These are phyloP conservation scores for Furcifer pardalis DNA, from an alignment of 2,797 vertebrate species.

Conservation along the genomic window DNA sequence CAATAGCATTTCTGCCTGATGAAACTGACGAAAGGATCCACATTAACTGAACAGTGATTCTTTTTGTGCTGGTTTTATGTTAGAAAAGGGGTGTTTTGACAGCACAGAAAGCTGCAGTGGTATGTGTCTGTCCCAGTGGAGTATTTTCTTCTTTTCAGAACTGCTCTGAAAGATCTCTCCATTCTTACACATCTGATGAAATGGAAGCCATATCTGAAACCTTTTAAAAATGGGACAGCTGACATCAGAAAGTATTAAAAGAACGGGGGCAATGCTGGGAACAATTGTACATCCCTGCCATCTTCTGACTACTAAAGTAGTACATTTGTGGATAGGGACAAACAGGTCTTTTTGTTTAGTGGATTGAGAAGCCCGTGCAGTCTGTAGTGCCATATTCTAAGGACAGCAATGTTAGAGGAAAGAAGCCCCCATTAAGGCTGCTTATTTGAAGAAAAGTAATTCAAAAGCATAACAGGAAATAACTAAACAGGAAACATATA, in stretches of 20 bases:
- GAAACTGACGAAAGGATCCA: conserved; percentile 18
- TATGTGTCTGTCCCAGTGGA: conserved; percentile 39
- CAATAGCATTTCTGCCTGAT: conserved; percentile 54
- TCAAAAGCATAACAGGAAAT: neutral
- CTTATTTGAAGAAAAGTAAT: neutral
- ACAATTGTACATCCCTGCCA: conserved; percentile 21
- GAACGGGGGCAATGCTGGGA: conserved; percentile 36
- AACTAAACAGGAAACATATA: conserved; percentile 13
- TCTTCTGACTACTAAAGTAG: conserved; percentile 28
- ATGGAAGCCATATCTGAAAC: conserved; percentile 6
- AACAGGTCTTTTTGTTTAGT: conserved; percentile 35
- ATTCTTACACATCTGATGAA: conserved; percentile 25
- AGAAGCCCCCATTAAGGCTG: conserved; percentile 3
- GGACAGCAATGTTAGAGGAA: neutral
- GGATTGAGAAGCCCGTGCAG: conserved; percentile 3
- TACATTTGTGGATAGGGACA: neutral
- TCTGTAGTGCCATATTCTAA: conserved; percentile 7
- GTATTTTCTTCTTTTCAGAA: conserved; percentile 19
- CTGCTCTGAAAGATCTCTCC: conserved; percentile 41
- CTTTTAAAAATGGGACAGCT: conserved; percentile 48
- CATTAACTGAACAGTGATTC: conserved; percentile 69
- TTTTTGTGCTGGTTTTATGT: conserved; percentile 49
- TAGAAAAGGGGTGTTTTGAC: conserved; percentile 17
- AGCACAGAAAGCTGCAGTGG: conserved; percentile 39
- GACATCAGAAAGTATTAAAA: conserved; percentile 35